Base-by-base conservation (phyloP, 2,113 vertebrate genomes). In the Piprites chloris region DNA sequence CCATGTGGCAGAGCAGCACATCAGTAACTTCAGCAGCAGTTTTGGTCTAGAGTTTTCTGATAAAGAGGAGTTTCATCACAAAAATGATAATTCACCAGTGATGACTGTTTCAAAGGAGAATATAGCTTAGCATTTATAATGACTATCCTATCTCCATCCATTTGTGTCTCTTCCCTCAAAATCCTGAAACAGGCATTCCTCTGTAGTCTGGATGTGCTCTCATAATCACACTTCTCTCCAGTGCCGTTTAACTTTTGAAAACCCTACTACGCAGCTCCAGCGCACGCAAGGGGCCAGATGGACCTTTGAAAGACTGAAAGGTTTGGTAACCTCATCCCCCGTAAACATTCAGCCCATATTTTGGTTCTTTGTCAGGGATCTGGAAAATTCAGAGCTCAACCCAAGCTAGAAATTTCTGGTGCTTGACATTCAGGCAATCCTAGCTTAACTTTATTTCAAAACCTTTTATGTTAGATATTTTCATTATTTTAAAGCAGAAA, bases 111-210 rank as follows among this genome's bases (percentile, higher is more conserved):
- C n/a, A 78, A 73, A 41, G 30, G 26, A 58, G 37, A 41, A 52
- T 3, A 1, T 23, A 59, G 39, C 35, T 55, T 71, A 50, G 10
- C 24, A 33, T 75, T 59, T 44, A 28, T n/a, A 53, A 83, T 74
- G 3, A 10, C 42, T 72, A 6, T 5, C 1, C 6, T 41, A 5
- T 50, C 21, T 77, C 41, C 22, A 63, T 6, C 20, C 11, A 44
- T 11, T 21, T 0, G 0, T 39, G 11, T 49, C 39, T 47, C 26
- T 75, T 8, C 14, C 23, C 19, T 6, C 2, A 11, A 61, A 9
- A 81, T 8, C 53, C 37, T 73, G 47, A 41, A 82, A 30, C 5
- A 26, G 52, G 15, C 18, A 41, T 22, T 22, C 6, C 8, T 46
- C 37, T 73, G 47, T 3, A 12, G 44, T 32, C 27, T 39, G 32